Evolutionary conservation across 2,797 vertebrate species (phyloP), one percentile per base, ranked within the genome.

Genomic region (Rhabdomys pumilio): DNA sequence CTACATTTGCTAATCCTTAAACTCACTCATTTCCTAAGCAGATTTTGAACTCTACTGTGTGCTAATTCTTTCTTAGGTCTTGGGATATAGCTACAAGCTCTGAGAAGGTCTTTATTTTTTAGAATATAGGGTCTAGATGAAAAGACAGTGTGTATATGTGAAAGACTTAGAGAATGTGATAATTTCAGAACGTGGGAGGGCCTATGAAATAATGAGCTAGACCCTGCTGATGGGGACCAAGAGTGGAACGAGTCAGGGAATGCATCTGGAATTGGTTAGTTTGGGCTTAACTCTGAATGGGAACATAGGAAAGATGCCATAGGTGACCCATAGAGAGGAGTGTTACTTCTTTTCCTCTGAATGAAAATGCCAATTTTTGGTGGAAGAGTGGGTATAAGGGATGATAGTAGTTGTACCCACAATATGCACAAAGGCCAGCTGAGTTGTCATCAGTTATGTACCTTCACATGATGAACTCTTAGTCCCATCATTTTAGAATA

Each of bases 71-170:
- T 41, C n/a, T 0, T 0, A n/a, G 53, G 19, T n/a, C 44, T 38
- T 87, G 38, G 13, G n/a, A 67, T 47, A 38, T 6, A 84, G 63
- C 20, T 87, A 55, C n/a, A 82, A 85, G 85, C 55, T 3, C 11
- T 55, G 38, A 84, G 29, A 55, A 34, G 24, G 17, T 91, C 84
- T 93, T n/a, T 95, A 15, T 59, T 94, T 13, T 50, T 93, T 84
- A 57, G 31, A 90, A 91, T 91, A 92, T 31, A 79, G 69, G 29
- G 11, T 89, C 34, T 34, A 55, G 24, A 79, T 10, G 44, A 34
- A 89, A 90, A 93, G 92, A 69, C 47, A 82, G 9, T 38, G 6
- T 65, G 17, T 1, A 31, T 17, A 96, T 86, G 44, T 77, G 73
- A 91, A 61, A 8, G 82, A 57, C 38, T 50, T 79, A 50, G 81